Evolutionary conservation across 2,113 vertebrate genomes (phyloP), one percentile per base, ranked within the genome.

Genomic region (Leuciscus idus): DNA sequence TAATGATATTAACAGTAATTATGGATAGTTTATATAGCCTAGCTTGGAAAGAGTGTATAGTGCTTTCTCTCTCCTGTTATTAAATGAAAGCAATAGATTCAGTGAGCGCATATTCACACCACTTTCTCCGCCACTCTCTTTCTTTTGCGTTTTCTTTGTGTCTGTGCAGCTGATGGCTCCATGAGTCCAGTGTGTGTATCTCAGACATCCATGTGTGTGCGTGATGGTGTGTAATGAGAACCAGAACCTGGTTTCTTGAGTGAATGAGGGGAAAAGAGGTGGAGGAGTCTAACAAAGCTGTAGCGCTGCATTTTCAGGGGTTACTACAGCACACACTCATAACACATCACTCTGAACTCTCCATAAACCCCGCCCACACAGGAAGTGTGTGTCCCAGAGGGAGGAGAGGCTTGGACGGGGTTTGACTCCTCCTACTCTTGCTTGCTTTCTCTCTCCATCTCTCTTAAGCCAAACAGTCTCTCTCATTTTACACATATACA

Each of bases 151-250:
- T 85, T 86, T 88, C n/a, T 90, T 90, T 86, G 80, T 88, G 61
- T 91, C 78, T 64, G 46, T 74, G 83, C 52, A 84, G 70, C 88
- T 89, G 85, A 84, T 81, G 81, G 26, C 68, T 89, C 76, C 76
- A 76, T 68, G 59, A 76, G 61, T 83, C 30, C 50, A 62, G 72
- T 70, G 72, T 80, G 79, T 86, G 75, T 81, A 70, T 73, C 30
- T 3, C 74, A 77, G 70, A 77, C 70, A 77, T 59, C 83, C 6
- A 11, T 85, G 82, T 83, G 52, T 76, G 74, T 81, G 46, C 89
- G 36, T 92, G 89, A 91, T 70, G 80, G 85, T 88, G 87, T 82
- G 88, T 92, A 86, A 86, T 88, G 81, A 88, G 86, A 89, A 89
- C 77, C 89, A 87, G 89, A 86, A 87, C 83, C 64, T 83, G 59